Conservation (phyloP, 2,113 vertebrate genomes). For the Lagopus muta region DNA sequence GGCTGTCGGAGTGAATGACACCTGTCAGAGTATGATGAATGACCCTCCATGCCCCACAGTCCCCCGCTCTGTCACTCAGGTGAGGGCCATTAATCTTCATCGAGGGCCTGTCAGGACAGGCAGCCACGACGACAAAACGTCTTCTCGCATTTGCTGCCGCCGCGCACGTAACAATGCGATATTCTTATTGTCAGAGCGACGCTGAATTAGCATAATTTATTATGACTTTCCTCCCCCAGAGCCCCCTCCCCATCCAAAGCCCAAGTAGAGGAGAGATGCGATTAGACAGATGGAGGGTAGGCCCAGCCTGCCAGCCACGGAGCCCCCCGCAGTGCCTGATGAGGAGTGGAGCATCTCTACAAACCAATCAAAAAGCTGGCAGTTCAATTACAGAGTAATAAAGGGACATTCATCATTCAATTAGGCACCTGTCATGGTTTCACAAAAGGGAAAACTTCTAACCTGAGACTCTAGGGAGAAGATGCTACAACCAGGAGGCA, state of each 20-base stretch:
- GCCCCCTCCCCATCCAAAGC: conserved; percentile 72
- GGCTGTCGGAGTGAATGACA: conserved; percentile 94
- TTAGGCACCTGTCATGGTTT: conserved; percentile 97
- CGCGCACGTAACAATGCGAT: conserved; percentile 72
- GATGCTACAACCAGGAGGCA: conserved; percentile 81
- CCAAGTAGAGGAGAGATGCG: conserved; percentile 78
- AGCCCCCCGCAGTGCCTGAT: conserved; percentile 83
- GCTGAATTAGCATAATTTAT: conserved; percentile 92
- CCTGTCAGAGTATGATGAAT: conserved; percentile 99
- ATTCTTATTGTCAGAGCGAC: conserved; percentile 78
- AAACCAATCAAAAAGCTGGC: conserved; percentile 90
- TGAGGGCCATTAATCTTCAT: conserved; percentile 99
- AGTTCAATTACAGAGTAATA: conserved; percentile 97
- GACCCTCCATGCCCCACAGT: conserved; percentile 94
- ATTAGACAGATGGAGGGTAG: conserved; percentile 96
- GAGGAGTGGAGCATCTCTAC: conserved; percentile 74
- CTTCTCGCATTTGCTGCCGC: conserved; percentile 72
- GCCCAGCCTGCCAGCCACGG: conserved; percentile 83
- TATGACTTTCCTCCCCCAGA: conserved; percentile 77
- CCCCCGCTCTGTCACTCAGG: conserved; percentile 97
- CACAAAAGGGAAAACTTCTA: conserved; percentile 90
- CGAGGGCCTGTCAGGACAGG: conserved; percentile 89
- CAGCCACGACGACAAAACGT: conserved; percentile 75
- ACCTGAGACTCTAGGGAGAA: conserved; percentile 84
- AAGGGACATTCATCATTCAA: conserved; percentile 99